These are phyloP conservation scores for Merluccius polli DNA, from an alignment of 2,797 vertebrate species.

Conservation along the genomic window DNA sequence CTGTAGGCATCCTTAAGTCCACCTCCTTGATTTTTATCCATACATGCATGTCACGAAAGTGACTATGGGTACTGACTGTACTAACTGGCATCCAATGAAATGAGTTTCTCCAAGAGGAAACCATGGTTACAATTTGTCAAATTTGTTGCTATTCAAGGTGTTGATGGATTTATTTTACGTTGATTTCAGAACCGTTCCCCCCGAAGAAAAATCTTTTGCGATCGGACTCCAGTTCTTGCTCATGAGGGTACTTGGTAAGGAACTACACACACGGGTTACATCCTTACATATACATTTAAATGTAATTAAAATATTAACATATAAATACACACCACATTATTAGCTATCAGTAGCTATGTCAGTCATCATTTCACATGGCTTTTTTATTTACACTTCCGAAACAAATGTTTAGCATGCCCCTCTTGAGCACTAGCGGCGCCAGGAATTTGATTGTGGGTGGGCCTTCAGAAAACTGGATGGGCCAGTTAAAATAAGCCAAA, in stretches of 20 bases:
- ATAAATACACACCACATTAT: not conserved
- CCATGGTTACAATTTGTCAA: not conserved
- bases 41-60: too few species aligned
- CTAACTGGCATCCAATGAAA: too few species aligned
- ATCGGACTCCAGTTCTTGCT: constrained; percentile 94
- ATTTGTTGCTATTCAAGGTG: not conserved
- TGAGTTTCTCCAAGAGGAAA: not conserved
- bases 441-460: too few species aligned
- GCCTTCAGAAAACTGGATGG: too few species aligned
- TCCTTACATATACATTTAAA: not conserved
- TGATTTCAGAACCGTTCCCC: constrained; percentile 79
- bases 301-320: not conserved
- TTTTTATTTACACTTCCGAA: too few species aligned
- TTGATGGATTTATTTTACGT: constrained; percentile 13
- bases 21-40: too few species aligned
- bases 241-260: constrained; percentile 91
- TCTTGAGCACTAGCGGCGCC: too few species aligned
- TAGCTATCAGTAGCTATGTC: not conserved
- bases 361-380: too few species aligned
- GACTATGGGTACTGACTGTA: too few species aligned
- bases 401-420: too few species aligned
- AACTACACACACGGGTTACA: not conserved
- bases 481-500: too few species aligned
- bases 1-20: too few species aligned
- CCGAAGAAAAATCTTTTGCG: constrained; percentile 92